Base-by-base conservation (phyloP, 2,113 vertebrate species). In the Trogon surrucura region DNA sequence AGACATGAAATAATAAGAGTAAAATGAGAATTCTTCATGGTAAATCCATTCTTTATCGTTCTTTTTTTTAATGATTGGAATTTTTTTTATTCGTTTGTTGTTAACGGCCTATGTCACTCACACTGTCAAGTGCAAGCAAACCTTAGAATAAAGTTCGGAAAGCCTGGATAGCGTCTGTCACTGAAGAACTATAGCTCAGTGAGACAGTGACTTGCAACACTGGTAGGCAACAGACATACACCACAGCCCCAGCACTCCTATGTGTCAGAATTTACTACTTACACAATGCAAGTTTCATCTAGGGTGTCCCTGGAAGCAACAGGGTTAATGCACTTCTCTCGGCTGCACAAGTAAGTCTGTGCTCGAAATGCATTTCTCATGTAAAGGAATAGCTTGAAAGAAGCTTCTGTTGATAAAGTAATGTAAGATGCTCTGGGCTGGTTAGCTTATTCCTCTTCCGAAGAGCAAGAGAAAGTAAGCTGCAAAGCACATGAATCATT, bases 181-280 rank as follows among this genome's bases (percentile, higher is more conserved):
- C 15, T 45, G 12, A 53, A 70, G 62, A 58, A 8, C 18, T 71
- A 6, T 18, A 65, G 4, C 22, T 27, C 64, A 22, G 22, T 26
- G 16, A 77, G 41, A 44, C 5, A 29, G 3, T 30, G 23, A 47
- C 15, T 60, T 79, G 61, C 60, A 54, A 5, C 7, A 32, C 3
- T 66, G 25, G 3, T 56, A 66, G 34, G 20, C 11, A 87, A 79
- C 53, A 62, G 5, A 4, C 10, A 10, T 5, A 4, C 3, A n/a
- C 0, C 2, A 26, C 8, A 74, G 7, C 13, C 27, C 4, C 38
- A 81, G n/a, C 38, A 44, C 2, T 82, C 56, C 5, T 13, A 0
- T 8, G 3, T n/a, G 16, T 4, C 10, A 88, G 11, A 23, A 32
- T 44, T 47, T 41, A 2, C 10, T 56, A 9, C 30, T 56, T 75